Percentiles rank a stretch among this genome's conserved stretches.
Evolutionary conservation across 2,797 vertebrate species (phyloP).

Genomic region (Silurus aristotelis): DNA sequence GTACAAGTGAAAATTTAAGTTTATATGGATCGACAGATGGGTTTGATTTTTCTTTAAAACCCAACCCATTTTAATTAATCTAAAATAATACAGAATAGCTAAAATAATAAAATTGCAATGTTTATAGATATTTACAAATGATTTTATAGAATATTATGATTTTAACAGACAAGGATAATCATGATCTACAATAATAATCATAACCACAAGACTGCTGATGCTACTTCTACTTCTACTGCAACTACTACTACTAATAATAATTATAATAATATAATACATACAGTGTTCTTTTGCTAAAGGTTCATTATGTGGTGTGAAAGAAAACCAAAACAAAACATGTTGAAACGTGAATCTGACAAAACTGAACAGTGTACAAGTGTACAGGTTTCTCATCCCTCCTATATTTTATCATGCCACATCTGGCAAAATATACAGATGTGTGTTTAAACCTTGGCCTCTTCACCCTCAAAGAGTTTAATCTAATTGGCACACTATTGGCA

Average conservation of each 20-base stretch:
- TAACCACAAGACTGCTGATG: no score
- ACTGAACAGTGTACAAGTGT: conserved; percentile 28
- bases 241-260: no score
- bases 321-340: no score
- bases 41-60: not conserved
- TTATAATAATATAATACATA: no score
- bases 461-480: conserved; percentile 7
- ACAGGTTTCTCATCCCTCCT: conserved; percentile 22
- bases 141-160: no score
- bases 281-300: no score
- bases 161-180: no score
- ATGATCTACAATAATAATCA: no score
- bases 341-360: not conserved
- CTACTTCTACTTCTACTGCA: no score
- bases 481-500: not conserved
- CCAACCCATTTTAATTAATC: not conserved
- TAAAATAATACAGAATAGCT: not conserved
- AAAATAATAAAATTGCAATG: not conserved
- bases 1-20: not conserved
- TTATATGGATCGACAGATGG: conserved; percentile 15
- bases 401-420: conserved; percentile 41
- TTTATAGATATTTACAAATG: not conserved
- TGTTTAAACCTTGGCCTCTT: conserved; percentile 11
- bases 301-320: no score
- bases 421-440: conserved; percentile 41